phyloP scores from a whole-genome alignment of 2,113 vertebrate species.

The Hydropotes inermis region DNA sequence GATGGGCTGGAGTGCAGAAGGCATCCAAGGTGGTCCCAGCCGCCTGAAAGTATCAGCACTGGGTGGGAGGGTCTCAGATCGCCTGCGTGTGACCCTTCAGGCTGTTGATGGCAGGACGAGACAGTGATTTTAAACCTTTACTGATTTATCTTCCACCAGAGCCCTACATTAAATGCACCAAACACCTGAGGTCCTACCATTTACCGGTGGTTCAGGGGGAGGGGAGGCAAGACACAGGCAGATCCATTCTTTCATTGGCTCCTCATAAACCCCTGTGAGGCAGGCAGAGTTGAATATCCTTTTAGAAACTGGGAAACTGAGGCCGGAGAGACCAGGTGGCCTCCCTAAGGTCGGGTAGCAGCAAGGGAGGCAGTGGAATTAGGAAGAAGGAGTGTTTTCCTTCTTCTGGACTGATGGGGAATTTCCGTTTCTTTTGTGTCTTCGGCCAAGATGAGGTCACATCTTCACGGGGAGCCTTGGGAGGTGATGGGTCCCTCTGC shows the following conservation, averaged over 20 bases:
- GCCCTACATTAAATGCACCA: background rate
- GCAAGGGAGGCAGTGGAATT: too few relatives aligned
- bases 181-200: background rate
- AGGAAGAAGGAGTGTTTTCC: background rate
- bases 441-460: background rate
- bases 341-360: background rate
- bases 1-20: background rate
- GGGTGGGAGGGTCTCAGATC: fast-evolving
- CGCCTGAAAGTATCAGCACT: background rate
- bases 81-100: background rate
- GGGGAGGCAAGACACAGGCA: background rate
- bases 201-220: background rate
- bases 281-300: too few relatives aligned
- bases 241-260: fast-evolving
- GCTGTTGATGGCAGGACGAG: background rate
- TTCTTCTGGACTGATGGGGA: background rate
- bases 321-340: background rate
- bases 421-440: background rate
- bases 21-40: too few relatives aligned
- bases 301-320: background rate
- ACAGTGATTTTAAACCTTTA: background rate
- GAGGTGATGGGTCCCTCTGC: background rate
- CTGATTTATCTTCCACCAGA: background rate
- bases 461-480: background rate
- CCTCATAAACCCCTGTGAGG: background rate